These are phyloP conservation scores for Chloroceryle aenea DNA, from an alignment of 2,113 vertebrate species.

Conservation along the genomic window DNA sequence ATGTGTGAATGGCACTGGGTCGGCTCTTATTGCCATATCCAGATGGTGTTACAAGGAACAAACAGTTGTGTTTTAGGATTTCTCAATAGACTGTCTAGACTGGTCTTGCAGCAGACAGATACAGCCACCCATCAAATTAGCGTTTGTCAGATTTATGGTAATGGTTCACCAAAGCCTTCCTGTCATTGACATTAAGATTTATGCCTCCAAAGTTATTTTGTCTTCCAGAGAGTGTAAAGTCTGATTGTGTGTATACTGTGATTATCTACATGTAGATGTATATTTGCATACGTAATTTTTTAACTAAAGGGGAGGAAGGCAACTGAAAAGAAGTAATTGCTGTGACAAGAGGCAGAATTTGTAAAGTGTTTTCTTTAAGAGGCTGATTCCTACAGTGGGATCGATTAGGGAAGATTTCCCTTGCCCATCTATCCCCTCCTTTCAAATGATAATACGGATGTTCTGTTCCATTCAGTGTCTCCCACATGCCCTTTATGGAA, in stretches of 20 bases:
- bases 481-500: conserved; percentile 82
- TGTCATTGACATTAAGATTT: conserved; percentile 99
- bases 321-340: conserved; percentile 64
- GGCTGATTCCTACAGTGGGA: conserved; percentile 38
- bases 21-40: conserved; percentile 95
- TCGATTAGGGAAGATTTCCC: conserved; percentile 64
- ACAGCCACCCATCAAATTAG: conserved; percentile 99
- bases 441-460: conserved; percentile 73
- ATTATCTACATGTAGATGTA: conserved; percentile 29
- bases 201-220: conserved; percentile 85
- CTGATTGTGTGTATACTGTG: conserved; percentile 62
- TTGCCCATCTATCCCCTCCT: background rate
- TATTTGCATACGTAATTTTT: conserved; percentile 54
- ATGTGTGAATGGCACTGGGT: conserved; percentile 90
- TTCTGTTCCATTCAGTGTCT: conserved; percentile 71
- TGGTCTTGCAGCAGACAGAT: conserved; percentile 99
- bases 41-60: conserved; percentile 98
- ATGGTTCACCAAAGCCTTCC: conserved; percentile 98
- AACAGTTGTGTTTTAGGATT: conserved; percentile 94
- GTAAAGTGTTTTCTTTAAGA: conserved; percentile 38
- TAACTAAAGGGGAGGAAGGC: conserved; percentile 31
- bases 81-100: conserved; percentile 99
- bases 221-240: conserved; percentile 78
- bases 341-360: conserved; percentile 40
- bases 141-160: conserved; percentile 99